Evolutionary conservation across 2,797 vertebrate species (phyloP).

Genomic region (Spheniscus humboldti): DNA sequence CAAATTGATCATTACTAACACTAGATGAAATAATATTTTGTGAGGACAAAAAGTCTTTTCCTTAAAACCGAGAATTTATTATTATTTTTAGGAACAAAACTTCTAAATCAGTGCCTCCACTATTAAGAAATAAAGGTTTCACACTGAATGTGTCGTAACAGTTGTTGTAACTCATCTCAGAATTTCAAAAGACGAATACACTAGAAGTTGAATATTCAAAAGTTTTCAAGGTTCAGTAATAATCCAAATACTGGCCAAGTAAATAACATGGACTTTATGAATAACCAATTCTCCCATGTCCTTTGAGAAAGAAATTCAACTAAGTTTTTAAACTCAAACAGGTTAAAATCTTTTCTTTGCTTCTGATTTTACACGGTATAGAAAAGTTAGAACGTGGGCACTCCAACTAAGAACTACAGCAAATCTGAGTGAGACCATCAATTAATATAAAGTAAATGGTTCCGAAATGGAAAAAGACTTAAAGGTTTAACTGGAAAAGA

Average conservation of each 20-base stretch:
- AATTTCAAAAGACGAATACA: neutral
- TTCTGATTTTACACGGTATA: neutral
- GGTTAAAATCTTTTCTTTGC: neutral
- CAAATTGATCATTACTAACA: neutral
- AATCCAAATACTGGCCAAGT: neutral
- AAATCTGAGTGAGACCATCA: neutral
- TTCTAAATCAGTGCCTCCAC: neutral
- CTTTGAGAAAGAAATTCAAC: neutral
- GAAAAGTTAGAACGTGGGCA: neutral
- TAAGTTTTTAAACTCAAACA: neutral
- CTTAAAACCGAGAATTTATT: neutral
- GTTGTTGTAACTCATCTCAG: neutral
- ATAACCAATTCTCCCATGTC: neutral
- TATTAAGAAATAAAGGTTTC: neutral
- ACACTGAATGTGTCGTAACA: fast-evolving
- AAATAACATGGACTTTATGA: neutral
- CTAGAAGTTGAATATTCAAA: neutral
- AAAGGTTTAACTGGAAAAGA: neutral
- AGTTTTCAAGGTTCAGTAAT: neutral
- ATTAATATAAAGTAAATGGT: neutral
- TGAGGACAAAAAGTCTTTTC: neutral
- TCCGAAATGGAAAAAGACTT: neutral
- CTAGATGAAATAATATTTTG: neutral
- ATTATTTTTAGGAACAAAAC: neutral
- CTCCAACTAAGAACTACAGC: neutral